Base-by-base conservation (phyloP, 2,797 vertebrate species). In the Sebastes cheni region DNA sequence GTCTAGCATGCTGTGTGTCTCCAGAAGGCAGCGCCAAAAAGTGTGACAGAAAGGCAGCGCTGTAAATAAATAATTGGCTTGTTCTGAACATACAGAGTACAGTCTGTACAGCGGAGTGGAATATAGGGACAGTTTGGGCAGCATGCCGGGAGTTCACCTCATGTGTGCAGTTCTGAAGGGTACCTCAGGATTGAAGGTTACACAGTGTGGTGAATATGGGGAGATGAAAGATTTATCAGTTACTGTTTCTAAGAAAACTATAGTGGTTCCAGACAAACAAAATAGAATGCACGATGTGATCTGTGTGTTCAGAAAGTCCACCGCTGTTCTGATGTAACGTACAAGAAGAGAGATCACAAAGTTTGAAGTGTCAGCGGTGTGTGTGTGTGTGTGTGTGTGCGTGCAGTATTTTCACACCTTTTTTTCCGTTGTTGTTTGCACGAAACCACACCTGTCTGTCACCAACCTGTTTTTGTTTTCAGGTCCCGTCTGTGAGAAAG, bases 1-100 rank as follows among this genome's bases (percentile, higher is more conserved):
- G 72, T 68, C 58, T 74, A 14, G 69, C 75, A 67, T 72, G 23
- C 65, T 55, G 80, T 89, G 87, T 79, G 80, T 84, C 80, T 81
- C 77, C 74, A 62, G 50, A 75, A 90, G 80, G 87, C 75, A 67
- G 72, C 71, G 67, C 72, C 69, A 79, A 83, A 84, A 89, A 27
- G 65, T 71, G 52, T 54, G 79, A 86, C 86, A 89, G 61, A 87
- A 82, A 80, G 74, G 77, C 75, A 79, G 72, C 14, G 13, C 76
- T 81, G 76, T 93, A 89, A 94, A 93, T 92, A 91, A 94, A 92
- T 90, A 76, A 90, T 91, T 59, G 64, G 60, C 71, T 81, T 75
- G 72, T 80, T 80, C 46, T 70, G 75, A 89, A 80, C 66, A 60
- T 75, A 62, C 73, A 67, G 39, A 61, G 76, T 27, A 58, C 39